Conservation (phyloP, 2,888 invertebrate species). For the Apamea anceps region DNA sequence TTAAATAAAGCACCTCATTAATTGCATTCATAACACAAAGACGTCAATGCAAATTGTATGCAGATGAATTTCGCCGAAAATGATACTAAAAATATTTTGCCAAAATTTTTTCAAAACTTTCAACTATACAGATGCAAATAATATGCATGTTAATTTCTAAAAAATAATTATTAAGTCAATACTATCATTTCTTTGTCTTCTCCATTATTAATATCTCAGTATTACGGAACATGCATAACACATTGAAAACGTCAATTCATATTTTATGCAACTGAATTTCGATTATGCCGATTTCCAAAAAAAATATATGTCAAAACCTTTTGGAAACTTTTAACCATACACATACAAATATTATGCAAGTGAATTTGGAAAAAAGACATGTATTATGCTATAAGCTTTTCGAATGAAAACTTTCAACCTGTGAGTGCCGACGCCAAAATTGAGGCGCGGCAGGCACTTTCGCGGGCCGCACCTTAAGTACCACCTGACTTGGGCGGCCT, state of each 20-base stretch:
- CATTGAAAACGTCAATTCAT: neutral
- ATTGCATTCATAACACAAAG: neutral
- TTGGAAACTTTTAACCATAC: too few species aligned
- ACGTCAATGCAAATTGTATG: neutral
- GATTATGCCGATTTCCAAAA: neutral
- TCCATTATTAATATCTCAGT: neutral
- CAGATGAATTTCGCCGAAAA: neutral
- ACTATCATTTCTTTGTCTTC: neutral
- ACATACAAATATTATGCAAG: neutral
- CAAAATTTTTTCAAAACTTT: neutral
- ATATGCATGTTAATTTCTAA: neutral
- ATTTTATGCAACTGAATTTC: neutral
- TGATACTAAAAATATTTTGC: neutral
- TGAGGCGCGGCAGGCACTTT: slow-evolving; percentile 67
- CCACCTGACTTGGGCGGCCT: slow-evolving; percentile 56
- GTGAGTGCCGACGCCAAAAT: slow-evolving; percentile 50
- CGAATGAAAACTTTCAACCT: slow-evolving; percentile 41
- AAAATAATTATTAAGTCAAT: neutral
- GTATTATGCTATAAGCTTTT: neutral
- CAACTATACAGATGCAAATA: neutral
- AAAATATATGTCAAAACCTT: neutral
- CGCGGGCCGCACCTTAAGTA: slow-evolving; percentile 65
- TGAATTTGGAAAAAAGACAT: neutral
- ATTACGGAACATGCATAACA: neutral
- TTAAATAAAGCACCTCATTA: slow-evolving; percentile 5